Conservation (phyloP, 2,888 invertebrate genomes). For the Hydroisotoma schaefferi region DNA sequence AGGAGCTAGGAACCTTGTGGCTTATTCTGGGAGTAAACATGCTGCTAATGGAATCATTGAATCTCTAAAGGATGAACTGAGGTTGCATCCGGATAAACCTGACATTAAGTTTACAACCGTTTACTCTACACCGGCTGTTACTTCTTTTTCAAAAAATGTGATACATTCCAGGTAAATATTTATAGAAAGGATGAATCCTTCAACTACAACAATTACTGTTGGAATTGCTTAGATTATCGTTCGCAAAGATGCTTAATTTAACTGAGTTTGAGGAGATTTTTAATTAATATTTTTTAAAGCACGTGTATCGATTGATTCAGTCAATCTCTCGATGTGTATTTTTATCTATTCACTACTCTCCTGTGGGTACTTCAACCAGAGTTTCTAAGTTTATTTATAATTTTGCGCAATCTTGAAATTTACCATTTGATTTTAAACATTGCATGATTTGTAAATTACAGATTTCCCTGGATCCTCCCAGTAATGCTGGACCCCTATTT, state of each 20-base stretch:
- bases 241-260: neutral
- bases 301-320: too few relatives aligned
- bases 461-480: constrained; percentile 33
- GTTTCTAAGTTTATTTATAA: too few relatives aligned
- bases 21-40: constrained; percentile 62
- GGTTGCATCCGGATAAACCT: constrained; percentile 56
- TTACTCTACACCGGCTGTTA: constrained; percentile 63
- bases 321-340: too few relatives aligned
- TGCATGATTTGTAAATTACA: too few relatives aligned
- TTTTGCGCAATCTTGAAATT: too few relatives aligned
- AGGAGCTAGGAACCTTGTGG: constrained; percentile 69
- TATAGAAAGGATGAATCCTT: neutral
- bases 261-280: too few relatives aligned
- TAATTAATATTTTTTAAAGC: too few relatives aligned
- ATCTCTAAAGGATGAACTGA: constrained; percentile 71
- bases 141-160: constrained; percentile 31
- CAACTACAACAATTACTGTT: neutral
- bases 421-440: neutral
- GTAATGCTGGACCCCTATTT: constrained; percentile 59
- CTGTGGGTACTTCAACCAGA: too few relatives aligned
- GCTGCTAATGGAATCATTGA: constrained; percentile 61
- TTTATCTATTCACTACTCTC: too few relatives aligned
- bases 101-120: constrained; percentile 74
- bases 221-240: neutral
- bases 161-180: constrained; percentile 20